Evolutionary conservation across 23 tunicate species (phyloP).

Genomic region (Corella eumyota): DNA sequence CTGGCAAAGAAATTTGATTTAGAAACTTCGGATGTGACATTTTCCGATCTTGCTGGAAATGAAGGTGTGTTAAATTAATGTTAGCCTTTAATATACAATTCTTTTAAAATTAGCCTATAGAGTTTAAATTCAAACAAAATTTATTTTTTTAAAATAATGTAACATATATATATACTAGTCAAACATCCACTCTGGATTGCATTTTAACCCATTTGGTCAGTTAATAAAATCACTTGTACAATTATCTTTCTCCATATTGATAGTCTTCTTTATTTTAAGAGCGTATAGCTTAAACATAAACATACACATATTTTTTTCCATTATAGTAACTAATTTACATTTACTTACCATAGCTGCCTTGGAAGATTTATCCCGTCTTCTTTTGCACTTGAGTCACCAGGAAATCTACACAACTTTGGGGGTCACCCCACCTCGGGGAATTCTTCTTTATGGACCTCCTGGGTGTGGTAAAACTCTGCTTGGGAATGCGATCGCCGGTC

Average conservation of each 20-base stretch:
- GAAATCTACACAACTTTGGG: constrained; percentile 61
- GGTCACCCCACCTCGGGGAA: constrained; percentile 75
- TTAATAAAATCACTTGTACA: no score
- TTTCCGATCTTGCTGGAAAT: constrained; percentile 71
- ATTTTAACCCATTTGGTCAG: no score
- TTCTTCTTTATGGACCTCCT: constrained; percentile 62
- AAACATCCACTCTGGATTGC: no score
- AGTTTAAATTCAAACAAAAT: neutral
- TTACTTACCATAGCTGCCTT: constrained; percentile 11
- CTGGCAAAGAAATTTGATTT: constrained; percentile 10
- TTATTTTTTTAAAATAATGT: neutral
- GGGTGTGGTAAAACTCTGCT: constrained; percentile 53
- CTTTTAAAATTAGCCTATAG: neutral
- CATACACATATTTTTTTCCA: neutral
- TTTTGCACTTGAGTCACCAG: constrained; percentile 66
- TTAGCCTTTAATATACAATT: neutral
- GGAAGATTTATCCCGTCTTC: constrained; percentile 30
- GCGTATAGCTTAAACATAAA: no score
- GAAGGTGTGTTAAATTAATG: constrained; percentile 1
- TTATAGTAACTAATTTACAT: neutral
- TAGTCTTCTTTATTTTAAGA: no score
- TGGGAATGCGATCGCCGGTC: constrained; percentile 75
- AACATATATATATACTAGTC: neutral
- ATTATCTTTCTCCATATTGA: no score
- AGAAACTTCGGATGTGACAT: constrained; percentile 18